Percentiles rank a stretch among this genome's conserved stretches.
Conservation (phyloP, 2,113 vertebrate genomes). For the Acrocephalus arundinaceus region DNA sequence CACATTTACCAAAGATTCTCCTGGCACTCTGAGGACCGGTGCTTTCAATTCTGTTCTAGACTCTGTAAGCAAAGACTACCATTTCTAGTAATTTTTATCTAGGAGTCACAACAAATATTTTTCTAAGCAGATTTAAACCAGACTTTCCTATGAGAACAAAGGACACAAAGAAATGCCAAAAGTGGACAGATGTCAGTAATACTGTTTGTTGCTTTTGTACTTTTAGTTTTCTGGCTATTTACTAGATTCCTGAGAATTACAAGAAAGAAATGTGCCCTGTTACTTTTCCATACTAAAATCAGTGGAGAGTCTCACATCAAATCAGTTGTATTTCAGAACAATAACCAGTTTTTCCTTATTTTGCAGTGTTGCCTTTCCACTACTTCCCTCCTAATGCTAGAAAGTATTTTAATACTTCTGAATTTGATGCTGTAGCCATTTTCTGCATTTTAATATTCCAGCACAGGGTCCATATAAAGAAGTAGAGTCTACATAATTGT, state of each 20-base stretch:
- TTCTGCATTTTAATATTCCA: neutral
- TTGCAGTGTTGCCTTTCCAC: neutral
- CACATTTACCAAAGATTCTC: neutral
- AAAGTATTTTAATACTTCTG: neutral
- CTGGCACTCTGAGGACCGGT: neutral
- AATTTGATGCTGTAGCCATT: neutral
- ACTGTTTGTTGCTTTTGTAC: neutral
- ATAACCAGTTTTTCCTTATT: neutral
- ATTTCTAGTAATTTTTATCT: neutral
- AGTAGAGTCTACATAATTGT: neutral
- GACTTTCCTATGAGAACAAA: neutral
- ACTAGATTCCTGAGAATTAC: neutral
- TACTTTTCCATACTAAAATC: neutral
- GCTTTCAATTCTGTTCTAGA: neutral
- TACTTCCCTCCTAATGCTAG: neutral
- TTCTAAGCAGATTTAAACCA: neutral
- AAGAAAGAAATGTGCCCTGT: neutral
- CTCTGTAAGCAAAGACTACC: neutral
- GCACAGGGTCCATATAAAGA: neutral
- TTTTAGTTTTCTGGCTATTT: neutral
- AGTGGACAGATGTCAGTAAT: neutral
- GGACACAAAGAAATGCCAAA: neutral
- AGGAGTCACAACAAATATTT: neutral
- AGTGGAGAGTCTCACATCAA: neutral
- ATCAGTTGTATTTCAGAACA: neutral